Evolutionary conservation across 2,888 invertebrate species (phyloP), one percentile per base, ranked within the genome.

Genomic region (Autographa pulchrina): DNA sequence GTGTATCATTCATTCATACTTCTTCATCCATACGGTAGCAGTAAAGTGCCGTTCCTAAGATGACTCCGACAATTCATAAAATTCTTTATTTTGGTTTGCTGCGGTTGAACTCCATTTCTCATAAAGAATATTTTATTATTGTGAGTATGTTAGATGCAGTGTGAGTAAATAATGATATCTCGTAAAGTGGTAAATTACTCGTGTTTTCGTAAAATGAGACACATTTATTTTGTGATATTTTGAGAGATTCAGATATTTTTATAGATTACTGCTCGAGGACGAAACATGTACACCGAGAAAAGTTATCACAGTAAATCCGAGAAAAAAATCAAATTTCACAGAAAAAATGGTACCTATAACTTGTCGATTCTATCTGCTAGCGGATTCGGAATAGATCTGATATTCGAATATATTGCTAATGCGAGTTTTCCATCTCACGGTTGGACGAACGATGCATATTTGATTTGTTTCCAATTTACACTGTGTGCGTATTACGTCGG

Each of bases 401-500:
- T 88, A 89, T 88, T 86, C 85, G 89, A 83, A 88, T 87, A 89
- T 90, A 89, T 86, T 89, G 85, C 91, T 92, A 92, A 92, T 93
- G 89, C 91, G 91, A 89, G 90, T 92, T 93, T 93, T 92, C 92
- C 91, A 94, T 94, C 93, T 93, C 93, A 92, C 91, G 92, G 92
- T 91, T 91, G 91, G 89, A 88, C 91, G 93, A 87, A 84, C 92
- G 92, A 92, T 93, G 93, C 93, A 94, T 94, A 94, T 94, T 94
- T 94, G 94, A 94, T 94, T 94, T 93, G 93, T 93, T 93, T 92
- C 92, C 93, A 93, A 93, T 93, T 93, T 92, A 91, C 92, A 91
- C 90, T 88, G 86, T 87, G 88, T 90, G 84, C 81, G 85, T 86
- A 86, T 82, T 77, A 71, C 77, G 75, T 77, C 62, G 82, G 80